Base-by-base conservation (phyloP, 2,113 vertebrate species). In the Axis porcinus region DNA sequence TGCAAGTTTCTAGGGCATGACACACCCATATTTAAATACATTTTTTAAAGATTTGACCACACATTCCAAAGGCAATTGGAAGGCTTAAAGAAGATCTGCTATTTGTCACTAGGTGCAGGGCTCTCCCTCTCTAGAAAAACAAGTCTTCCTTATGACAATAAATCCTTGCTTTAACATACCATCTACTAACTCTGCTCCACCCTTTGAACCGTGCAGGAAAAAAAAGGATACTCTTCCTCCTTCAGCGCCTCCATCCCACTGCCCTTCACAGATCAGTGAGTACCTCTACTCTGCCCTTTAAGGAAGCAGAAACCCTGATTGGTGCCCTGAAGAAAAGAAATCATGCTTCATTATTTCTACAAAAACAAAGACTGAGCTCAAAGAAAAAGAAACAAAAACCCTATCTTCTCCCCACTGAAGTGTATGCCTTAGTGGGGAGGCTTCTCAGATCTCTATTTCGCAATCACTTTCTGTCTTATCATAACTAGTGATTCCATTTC, bases 361-460 rank as follows among this genome's bases (percentile, higher is more conserved):
- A 86, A 93, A 91, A 70, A 19, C 55, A 74, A 4, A n/a, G 30
- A 52, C 52, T 64, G 67, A 40, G 14, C 62, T 43, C 43, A 76
- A 55, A 95, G n/a, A 92, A 92, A 81, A 86, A 9, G 28, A 25
- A 52, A 28, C 23, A 54, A 84, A 58, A n/a, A n/a, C 7, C 3
- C n/a, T 86, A 30, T 43, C 64, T 89, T 82, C 54, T 58, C 60
- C 40, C 50, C 13, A 78, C 40, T 60, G 36, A 85, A 92, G 40
- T 45, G 12, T 40, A 4, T 82, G 50, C 50, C 55, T 94, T 89
- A 36, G 6, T 74, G 27, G 74, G 58, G 79, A 91, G 16, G 43
- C 30, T 92, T 91, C 82, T 62, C 76, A 52, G 54, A 52, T 82
- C 50, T 93, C 28, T 62, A 97, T 98, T 52, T 99, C 0, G 57